Base-by-base conservation (phyloP, 2,113 vertebrate species). In the Ceratotherium simum region DNA sequence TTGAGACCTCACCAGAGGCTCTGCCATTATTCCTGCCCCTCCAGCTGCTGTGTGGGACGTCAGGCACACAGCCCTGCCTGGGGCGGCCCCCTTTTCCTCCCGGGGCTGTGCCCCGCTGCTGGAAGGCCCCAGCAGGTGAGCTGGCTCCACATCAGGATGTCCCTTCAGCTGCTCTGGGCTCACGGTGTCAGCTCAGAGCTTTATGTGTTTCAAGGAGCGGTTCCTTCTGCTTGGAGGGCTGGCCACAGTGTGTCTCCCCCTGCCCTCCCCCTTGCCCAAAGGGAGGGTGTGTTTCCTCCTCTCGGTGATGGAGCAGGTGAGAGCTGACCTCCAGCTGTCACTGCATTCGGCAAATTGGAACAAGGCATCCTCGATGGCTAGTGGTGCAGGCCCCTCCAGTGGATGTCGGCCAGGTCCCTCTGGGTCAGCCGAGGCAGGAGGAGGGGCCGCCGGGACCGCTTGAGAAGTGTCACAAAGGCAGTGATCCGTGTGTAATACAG, bases 31-130 rank as follows among this genome's bases (percentile, higher is more conserved):
- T 54, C 51, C 51, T 13, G 14, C 51, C 51, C 51, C 14, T 16
- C 67, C 18, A 3, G 56, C 56, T 11, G n/a, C 36, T 5, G 23
- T 6, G 36, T 7, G 1, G 0, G 56, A 58, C 0, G 1, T 60
- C 79, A 10, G 56, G 36, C 2, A 2, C 79, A 9, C 48, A 48
- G 48, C 48, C 51, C 13, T 54, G 13, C 51, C 51, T 3, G 14
- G 51, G 51, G 51, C 51, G 12, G 13, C 51, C 51, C 51, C 14
- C 51, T 13, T 54, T 13, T 54, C 51, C 51, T 4, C 51, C 14
- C 14, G 3, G 51, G 51, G 51, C 51, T 14, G 51, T 13, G 3
- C 14, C 51, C 51, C 51, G 13, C 51, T 54, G 3, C 51, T 16
- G 3, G 14, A 13, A 54, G 51, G 51, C 51, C 51, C 51, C 4